phyloP scores from a whole-genome alignment of 2,888 invertebrate species.

The Acanthosepion esculentum region DNA sequence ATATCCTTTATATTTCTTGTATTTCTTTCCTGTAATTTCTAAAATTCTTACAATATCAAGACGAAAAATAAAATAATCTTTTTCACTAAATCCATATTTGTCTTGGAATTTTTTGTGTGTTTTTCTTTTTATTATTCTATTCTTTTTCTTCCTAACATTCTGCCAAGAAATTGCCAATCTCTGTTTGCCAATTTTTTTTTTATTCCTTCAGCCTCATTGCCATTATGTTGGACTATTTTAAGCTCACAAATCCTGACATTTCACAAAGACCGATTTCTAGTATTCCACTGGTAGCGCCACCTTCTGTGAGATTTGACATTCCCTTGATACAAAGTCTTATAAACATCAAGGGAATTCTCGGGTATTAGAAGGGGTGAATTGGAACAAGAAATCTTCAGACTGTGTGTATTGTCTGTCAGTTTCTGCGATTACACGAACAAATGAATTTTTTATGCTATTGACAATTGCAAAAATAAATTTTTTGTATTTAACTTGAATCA shows the following conservation, averaged over 20 bases:
- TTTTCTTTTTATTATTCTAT: too few relatives aligned
- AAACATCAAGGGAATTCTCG: background rate
- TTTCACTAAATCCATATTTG: background rate
- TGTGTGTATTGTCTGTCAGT: background rate
- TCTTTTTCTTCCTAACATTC: background rate
- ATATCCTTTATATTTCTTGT: background rate
- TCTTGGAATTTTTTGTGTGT: background rate
- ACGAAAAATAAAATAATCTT: background rate
- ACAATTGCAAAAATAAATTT: background rate
- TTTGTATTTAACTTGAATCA: background rate
- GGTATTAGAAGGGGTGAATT: background rate
- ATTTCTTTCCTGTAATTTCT: background rate
- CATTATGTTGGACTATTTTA: background rate
- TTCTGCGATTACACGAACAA: background rate
- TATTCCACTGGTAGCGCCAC: background rate
- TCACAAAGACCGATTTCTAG: background rate
- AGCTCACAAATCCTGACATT: background rate
- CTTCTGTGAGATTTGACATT: background rate
- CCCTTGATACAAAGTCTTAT: background rate
- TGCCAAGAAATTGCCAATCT: background rate
- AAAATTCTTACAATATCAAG: background rate
- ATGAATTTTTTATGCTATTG: background rate
- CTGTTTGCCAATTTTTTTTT: background rate
- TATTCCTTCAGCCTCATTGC: background rate
- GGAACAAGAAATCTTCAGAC: background rate